phyloP scores from a whole-genome alignment of 2,797 vertebrate species.

The Poeciliopsis presidionis region DNA sequence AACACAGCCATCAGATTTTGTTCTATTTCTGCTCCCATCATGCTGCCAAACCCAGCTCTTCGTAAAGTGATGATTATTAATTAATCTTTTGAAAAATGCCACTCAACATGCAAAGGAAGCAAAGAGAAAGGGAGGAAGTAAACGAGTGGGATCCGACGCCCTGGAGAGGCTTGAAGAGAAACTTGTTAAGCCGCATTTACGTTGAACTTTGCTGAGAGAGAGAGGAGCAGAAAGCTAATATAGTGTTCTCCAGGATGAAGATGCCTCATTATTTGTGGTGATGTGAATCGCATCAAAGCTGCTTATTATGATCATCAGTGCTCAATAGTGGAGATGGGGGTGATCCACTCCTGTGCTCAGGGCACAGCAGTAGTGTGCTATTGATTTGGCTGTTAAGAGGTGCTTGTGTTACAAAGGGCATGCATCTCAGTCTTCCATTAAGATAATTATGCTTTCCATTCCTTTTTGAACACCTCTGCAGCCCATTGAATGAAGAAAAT shows the following conservation, averaged over 20 bases:
- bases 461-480: constrained; percentile 70
- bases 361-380: constrained; percentile 69
- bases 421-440: constrained; percentile 80
- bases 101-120: constrained; percentile 32
- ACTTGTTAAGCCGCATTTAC: constrained; percentile 61
- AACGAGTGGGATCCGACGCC: constrained; percentile 47
- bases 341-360: constrained; percentile 72
- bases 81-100: constrained; percentile 48
- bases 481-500: constrained; percentile 74
- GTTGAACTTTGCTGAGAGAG: constrained; percentile 48
- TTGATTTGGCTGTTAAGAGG: constrained; percentile 83
- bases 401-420: constrained; percentile 80
- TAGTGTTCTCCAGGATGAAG: constrained; percentile 63
- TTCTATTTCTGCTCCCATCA: constrained; percentile 32
- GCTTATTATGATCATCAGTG: constrained; percentile 81
- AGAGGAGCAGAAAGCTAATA: constrained; percentile 55
- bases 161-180: constrained; percentile 47
- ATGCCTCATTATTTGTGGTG: constrained; percentile 72
- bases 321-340: constrained; percentile 74
- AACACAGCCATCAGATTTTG: constrained; percentile 26
- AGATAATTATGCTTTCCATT: constrained; percentile 79
- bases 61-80: constrained; percentile 50
- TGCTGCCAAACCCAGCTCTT: constrained; percentile 33
- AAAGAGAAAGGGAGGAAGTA: constrained; percentile 13
- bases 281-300: constrained; percentile 75